phyloP scores from a whole-genome alignment of 2,888 invertebrate genomes.

The Drosophila planitibia region DNA sequence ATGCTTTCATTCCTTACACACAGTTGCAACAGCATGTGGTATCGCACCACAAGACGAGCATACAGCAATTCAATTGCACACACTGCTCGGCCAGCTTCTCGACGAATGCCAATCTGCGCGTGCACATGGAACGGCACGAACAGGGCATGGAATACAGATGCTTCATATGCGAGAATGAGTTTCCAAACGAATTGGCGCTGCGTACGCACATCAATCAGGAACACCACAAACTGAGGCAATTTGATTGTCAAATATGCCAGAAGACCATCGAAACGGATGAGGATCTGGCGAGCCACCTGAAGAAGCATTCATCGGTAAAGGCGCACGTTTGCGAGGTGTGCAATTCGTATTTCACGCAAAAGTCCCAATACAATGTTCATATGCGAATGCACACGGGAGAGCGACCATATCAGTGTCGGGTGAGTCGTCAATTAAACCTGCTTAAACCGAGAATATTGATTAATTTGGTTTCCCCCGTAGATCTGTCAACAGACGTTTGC shows the following conservation, averaged over 20 bases:
- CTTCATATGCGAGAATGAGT: slow-evolving; percentile 92
- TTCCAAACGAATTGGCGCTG: slow-evolving; percentile 90
- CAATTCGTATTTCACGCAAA: slow-evolving; percentile 92
- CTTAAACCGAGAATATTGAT: background rate
- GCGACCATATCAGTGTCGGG: slow-evolving; percentile 92
- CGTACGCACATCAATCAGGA: slow-evolving; percentile 90
- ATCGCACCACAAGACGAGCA: slow-evolving; percentile 87
- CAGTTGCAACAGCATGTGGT: slow-evolving; percentile 89
- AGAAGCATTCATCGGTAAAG: slow-evolving; percentile 90
- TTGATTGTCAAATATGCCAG: slow-evolving; percentile 92
- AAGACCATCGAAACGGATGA: slow-evolving; percentile 93
- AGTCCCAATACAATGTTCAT: slow-evolving; percentile 93
- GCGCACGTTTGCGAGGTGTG: slow-evolving; percentile 93
- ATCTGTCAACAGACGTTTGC: slow-evolving; percentile 87
- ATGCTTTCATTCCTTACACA: background rate
- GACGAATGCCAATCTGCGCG: slow-evolving; percentile 88
- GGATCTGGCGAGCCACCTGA: slow-evolving; percentile 91
- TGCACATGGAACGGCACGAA: slow-evolving; percentile 90
- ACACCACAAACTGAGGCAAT: slow-evolving; percentile 90
- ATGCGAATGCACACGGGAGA: slow-evolving; percentile 94
- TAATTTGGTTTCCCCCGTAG: slow-evolving; percentile 50
- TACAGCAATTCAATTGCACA: slow-evolving; percentile 90
- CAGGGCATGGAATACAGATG: slow-evolving; percentile 92
- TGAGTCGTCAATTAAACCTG: slow-evolving; percentile 79
- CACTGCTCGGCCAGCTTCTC: slow-evolving; percentile 91